Base-by-base conservation (phyloP, 35 echinoderm and acorn worm species). In the Chiridota heheva region DNA sequence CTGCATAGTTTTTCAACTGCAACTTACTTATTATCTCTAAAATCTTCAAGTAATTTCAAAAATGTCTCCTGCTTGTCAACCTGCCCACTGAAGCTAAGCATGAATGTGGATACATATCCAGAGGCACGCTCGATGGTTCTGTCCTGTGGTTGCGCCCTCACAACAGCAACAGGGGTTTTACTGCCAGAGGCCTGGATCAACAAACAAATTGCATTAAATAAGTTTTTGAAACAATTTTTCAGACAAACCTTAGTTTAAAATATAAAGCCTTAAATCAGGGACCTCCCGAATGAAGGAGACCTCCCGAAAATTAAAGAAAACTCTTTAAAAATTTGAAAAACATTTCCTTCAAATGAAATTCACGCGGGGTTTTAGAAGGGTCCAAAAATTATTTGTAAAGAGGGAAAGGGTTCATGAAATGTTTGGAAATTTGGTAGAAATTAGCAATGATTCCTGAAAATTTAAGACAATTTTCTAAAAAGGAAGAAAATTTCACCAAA, bases 101-200 rank as follows among this genome's bases (percentile, higher is more conserved):
- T 60, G 15, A 84, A 43, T n/a, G 60, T 72, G 36, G 67, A 40
- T 22, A 84, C 73, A 35, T 84, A 84, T 18, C 36, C 33, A 20
- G 66, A 40, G 16, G 81, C 68, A 17, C 63, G 70, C 35, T 72
- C 81, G 16, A 71, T 72, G n/a, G 81, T 84, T 73, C 59, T 84
- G 53, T 84, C 81, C 17, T 84, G 67, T 5, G 81, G 81, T 84
- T 84, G 81, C 10, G 60, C 81, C 29, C 68, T 72, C 5, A 84
- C 81, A 24, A 84, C 81, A 58, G 81, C 81, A 16, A 84, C 59
- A 25, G 81, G 81, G 3, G 81, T 84, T 44, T 84, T 84, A 31
- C 66, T 72, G 36, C 81, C 81, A 29, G 67, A 51, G 1, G 67
- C 51, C 75, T 78, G 6, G 29, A 10, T 32, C 16, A n/a, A 29